phyloP scores from a whole-genome alignment of 2,888 invertebrate species.

The Halocaridina rubra region DNA sequence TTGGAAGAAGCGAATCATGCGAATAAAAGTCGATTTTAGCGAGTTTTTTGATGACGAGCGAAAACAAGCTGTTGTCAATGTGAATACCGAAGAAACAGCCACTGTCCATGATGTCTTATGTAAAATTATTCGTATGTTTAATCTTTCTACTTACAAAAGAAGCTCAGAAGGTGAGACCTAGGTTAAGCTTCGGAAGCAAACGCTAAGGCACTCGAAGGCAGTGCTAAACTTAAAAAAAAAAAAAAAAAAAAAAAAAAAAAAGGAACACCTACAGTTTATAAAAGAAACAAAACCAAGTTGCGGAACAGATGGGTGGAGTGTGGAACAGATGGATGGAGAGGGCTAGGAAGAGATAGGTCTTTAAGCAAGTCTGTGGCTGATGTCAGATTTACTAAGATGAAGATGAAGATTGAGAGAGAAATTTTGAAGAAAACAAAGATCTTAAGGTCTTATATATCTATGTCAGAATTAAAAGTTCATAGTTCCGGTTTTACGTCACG shows the following conservation, averaged over 20 bases:
- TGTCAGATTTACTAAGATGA: too few species aligned
- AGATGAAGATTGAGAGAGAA: too few species aligned
- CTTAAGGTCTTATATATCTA: too few species aligned
- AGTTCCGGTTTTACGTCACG: too few species aligned
- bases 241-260: background rate
- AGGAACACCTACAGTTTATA: background rate
- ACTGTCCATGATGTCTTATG: slow-evolving; percentile 31
- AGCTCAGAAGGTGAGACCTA: background rate
- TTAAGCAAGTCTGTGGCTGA: background rate
- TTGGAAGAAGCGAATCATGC: background rate
- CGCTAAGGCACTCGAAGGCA: background rate
- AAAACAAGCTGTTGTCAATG: slow-evolving; percentile 27
- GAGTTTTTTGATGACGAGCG: slow-evolving; percentile 39
- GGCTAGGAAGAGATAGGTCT: background rate
- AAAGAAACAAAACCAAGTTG: background rate
- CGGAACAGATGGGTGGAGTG: background rate
- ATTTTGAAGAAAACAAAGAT: too few species aligned
- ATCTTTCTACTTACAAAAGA: background rate
- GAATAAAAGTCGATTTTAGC: slow-evolving; percentile 37
- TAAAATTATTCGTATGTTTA: slow-evolving; percentile 22
- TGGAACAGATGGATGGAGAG: background rate
- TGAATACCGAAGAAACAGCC: slow-evolving; percentile 24
- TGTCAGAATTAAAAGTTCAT: too few species aligned
- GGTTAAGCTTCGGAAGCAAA: too few species aligned
- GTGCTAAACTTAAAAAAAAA: too few species aligned